Conservation (phyloP, 2,888 invertebrate species). For the Glyphotaelius pellucidus region DNA sequence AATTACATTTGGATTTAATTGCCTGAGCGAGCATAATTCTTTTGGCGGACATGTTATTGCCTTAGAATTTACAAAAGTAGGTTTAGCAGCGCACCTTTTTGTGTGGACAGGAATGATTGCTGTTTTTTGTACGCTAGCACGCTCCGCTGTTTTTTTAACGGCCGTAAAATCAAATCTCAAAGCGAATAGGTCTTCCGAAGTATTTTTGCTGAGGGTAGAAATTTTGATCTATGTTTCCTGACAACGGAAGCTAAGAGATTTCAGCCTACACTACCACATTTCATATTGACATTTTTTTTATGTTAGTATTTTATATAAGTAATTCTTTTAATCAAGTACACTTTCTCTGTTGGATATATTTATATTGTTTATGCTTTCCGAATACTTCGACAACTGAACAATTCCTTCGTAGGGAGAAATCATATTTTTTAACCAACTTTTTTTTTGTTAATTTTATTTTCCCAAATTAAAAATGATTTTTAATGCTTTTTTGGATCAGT, state of each 20-base stretch:
- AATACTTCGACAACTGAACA: too few species aligned
- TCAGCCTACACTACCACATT: not conserved
- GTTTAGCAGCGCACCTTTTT: constrained; percentile 21
- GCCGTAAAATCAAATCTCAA: constrained; percentile 30
- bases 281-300: not conserved
- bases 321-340: too few species aligned
- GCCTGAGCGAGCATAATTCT: constrained; percentile 62
- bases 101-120: constrained; percentile 14
- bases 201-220: constrained; percentile 13
- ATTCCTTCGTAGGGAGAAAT: too few species aligned
- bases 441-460: not conserved
- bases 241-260: not conserved
- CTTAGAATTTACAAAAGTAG: constrained; percentile 33
- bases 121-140: constrained; percentile 18
- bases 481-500: too few species aligned
- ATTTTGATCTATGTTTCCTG: not conserved
- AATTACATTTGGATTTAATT: constrained; percentile 66
- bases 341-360: too few species aligned
- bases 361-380: too few species aligned
- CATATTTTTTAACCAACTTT: not conserved
- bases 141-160: constrained; percentile 12
- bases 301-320: too few species aligned
- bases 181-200: not conserved
- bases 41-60: constrained; percentile 48
- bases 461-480: not conserved